These are phyloP conservation scores for Lycocerus yunnanus DNA, from an alignment of 2,888 invertebrate genomes.

Conservation along the genomic window DNA sequence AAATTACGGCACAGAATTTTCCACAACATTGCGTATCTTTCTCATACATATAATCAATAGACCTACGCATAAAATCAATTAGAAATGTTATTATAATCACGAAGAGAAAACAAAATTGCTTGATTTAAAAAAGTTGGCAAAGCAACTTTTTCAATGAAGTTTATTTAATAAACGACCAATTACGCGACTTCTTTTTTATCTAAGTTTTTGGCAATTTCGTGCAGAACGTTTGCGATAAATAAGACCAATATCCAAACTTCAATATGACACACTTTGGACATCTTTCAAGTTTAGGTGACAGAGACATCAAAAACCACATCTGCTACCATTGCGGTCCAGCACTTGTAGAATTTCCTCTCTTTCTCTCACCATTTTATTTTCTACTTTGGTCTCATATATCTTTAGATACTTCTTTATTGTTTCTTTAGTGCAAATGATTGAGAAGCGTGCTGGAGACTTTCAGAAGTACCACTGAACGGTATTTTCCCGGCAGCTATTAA, in stretches of 20 bases:
- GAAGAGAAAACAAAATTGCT: background rate
- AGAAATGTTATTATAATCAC: background rate
- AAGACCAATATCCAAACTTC: constrained; percentile 46
- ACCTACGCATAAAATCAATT: background rate
- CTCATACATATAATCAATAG: background rate
- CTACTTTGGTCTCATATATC: constrained; percentile 31
- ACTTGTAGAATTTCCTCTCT: constrained; percentile 23
- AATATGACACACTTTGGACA: constrained; percentile 52
- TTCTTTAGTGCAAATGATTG: constrained; percentile 25
- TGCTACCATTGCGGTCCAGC: constrained; percentile 41
- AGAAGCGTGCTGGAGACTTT: constrained; percentile 20
- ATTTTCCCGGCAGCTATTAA: constrained; percentile 9
- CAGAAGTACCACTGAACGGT: constrained; percentile 18
- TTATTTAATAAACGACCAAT: constrained; percentile 14
- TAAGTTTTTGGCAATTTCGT: constrained; percentile 19
- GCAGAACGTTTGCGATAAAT: constrained; percentile 24
- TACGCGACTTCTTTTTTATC: constrained; percentile 15
- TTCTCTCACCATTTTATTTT: constrained; percentile 14
- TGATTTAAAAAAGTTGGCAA: background rate
- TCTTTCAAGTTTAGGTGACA: constrained; percentile 52
- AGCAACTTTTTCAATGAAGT: background rate
- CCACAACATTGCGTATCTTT: background rate
- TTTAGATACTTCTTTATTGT: constrained; percentile 33
- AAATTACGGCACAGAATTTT: too few species aligned
- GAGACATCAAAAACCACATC: constrained; percentile 53